phyloP scores from a whole-genome alignment of 37 sponge, comb jelly and placozoan species.

The Ephydatia muelleri region DNA sequence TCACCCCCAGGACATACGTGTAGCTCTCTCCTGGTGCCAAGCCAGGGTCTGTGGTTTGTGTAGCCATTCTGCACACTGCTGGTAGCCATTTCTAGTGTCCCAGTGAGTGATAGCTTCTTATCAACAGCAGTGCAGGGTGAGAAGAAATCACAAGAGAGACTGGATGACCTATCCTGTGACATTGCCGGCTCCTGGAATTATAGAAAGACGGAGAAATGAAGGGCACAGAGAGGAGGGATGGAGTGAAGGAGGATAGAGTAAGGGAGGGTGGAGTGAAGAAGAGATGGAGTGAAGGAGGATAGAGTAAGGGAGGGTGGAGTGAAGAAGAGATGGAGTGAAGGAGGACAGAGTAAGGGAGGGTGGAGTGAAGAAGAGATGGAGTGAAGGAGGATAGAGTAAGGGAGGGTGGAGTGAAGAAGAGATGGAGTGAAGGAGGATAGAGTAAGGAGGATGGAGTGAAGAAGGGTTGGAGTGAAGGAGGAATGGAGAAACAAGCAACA shows the following conservation, averaged over 20 bases:
- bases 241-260: slow-evolving; percentile 1
- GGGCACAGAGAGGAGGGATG: slow-evolving; percentile 4
- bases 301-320: background rate
- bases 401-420: background rate
- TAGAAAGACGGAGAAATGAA: background rate
- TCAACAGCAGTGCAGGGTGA: background rate
- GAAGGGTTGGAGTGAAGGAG: background rate
- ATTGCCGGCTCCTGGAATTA: background rate
- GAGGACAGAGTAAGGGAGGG: background rate
- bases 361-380: background rate
- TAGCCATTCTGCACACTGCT: no score
- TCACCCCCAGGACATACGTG: no score
- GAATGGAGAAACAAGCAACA: background rate
- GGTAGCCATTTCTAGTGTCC: no score
- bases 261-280: background rate
- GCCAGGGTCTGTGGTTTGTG: no score
- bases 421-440: background rate
- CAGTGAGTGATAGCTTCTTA: background rate
- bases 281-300: background rate
- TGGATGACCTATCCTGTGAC: background rate
- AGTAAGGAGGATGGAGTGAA: background rate
- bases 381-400: background rate
- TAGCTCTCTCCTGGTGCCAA: no score
- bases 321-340: no score
- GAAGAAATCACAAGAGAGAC: background rate